These are phyloP conservation scores for Antennarius maculatus DNA, from an alignment of 2,797 vertebrate genomes.

Conservation along the genomic window DNA sequence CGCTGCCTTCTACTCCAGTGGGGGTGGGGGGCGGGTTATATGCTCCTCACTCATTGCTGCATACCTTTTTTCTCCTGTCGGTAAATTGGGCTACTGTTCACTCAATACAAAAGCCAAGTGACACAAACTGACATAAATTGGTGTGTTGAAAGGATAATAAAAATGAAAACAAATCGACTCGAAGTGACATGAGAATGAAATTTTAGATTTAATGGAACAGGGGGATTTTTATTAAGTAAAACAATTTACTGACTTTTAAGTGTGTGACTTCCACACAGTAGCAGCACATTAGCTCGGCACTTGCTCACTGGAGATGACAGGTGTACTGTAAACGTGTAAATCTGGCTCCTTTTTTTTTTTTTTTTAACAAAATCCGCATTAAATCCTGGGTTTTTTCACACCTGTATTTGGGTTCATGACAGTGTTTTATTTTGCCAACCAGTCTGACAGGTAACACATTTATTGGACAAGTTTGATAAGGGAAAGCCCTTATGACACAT, in stretches of 20 bases:
- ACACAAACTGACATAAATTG: background rate
- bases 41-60: background rate
- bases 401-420: no score
- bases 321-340: background rate
- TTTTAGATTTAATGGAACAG: background rate
- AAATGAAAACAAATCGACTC: background rate
- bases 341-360: no score
- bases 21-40: background rate
- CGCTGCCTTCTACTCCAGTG: no score
- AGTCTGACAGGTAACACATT: no score
- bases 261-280: background rate
- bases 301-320: no score
- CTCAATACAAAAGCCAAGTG: background rate
- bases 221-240: background rate
- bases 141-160: background rate
- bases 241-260: background rate
- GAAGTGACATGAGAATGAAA: background rate
- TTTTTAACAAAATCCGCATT: no score
- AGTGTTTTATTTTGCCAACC: no score
- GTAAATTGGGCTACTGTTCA: background rate
- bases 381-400: no score
- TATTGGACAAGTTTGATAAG: no score
- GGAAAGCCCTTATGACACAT: no score
- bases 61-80: background rate
- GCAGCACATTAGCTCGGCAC: background rate